Base-by-base conservation (phyloP, 2,113 vertebrate genomes). In the Takifugu bimaculatus region DNA sequence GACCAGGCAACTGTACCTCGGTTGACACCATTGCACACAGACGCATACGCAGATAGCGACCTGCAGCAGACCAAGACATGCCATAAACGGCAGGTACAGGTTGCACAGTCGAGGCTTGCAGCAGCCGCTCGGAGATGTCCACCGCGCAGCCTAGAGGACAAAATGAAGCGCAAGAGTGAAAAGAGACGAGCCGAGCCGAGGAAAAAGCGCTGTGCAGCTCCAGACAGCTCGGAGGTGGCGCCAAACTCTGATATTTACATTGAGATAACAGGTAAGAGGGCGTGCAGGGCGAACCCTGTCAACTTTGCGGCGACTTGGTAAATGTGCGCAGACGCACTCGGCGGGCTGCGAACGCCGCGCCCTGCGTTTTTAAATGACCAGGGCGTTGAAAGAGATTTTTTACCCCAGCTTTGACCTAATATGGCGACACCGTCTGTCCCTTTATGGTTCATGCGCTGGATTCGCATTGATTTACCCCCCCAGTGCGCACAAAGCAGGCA, bases 141-240 rank as follows among this genome's bases (percentile, higher is more conserved):
- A 43, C 44, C 26, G 49, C 39, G 74, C 79, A 61, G 54, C 70
- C 66, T 29, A 60, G 84, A 75, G 42, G 52, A 55, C 56, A 85
- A 77, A 52, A 93, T 93, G 92, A 93, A 93, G 79, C 90, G 92
- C 71, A 93, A 92, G 73, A 87, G 85, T 85, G 90, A 92, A 71
- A 81, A 85, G 78, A 88, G 88, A 56, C 88, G 90, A 84, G 65
- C 70, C 32, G 92, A 91, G 75, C 82, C 87, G 53, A 89, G 85
- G 74, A 92, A 91, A 69, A 90, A 88, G 65, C 86, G 88, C 68
- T 84, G 89, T 68, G 83, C 89, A 55, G 85, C 84, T 56, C 81
- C 61, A 56, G 77, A 59, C 75, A 72, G 86, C 78, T 80, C 81
- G 27, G 85, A 86, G 85, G 88, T 86, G 80, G 88, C 88, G 85